Evolutionary conservation across 2,888 invertebrate genomes (phyloP).

Genomic region (Callosobruchus maculatus): DNA sequence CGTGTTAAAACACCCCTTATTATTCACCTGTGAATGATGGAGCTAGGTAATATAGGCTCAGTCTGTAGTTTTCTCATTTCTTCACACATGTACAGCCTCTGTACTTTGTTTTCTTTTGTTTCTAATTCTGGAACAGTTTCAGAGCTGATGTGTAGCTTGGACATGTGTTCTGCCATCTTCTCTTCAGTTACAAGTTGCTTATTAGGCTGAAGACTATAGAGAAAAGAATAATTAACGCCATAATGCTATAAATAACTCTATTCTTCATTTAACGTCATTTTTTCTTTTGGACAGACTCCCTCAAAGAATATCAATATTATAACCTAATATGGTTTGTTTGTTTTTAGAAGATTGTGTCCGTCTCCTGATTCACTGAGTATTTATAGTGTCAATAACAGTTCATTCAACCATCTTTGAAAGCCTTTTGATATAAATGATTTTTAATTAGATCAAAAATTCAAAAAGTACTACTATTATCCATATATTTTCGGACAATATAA

Average conservation of each 20-base stretch:
- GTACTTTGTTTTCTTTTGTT: constrained; percentile 39
- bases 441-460: too few relatives aligned
- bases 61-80: constrained; percentile 64
- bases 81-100: constrained; percentile 60
- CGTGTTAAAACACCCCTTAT: constrained; percentile 50
- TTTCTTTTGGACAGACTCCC: not conserved
- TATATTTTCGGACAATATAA: too few relatives aligned
- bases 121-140: constrained; percentile 39
- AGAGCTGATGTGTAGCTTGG: constrained; percentile 66
- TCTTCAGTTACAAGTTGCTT: constrained; percentile 82
- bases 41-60: constrained; percentile 65
- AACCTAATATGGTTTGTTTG: too few relatives aligned
- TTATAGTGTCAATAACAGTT: too few relatives aligned
- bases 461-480: too few relatives aligned
- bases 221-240: constrained; percentile 5
- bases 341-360: too few relatives aligned
- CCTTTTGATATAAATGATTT: too few relatives aligned
- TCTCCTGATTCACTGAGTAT: too few relatives aligned
- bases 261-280: too few relatives aligned
- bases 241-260: too few relatives aligned
- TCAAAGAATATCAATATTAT: too few relatives aligned
- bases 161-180: constrained; percentile 78
- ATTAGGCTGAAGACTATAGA: constrained; percentile 41
- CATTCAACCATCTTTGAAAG: too few relatives aligned
- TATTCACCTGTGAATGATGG: constrained; percentile 51